Percentiles rank a stretch among this genome's conserved stretches.
Conservation (phyloP, 1,140 invertebrate species). For the Drosophila orosa region DNA sequence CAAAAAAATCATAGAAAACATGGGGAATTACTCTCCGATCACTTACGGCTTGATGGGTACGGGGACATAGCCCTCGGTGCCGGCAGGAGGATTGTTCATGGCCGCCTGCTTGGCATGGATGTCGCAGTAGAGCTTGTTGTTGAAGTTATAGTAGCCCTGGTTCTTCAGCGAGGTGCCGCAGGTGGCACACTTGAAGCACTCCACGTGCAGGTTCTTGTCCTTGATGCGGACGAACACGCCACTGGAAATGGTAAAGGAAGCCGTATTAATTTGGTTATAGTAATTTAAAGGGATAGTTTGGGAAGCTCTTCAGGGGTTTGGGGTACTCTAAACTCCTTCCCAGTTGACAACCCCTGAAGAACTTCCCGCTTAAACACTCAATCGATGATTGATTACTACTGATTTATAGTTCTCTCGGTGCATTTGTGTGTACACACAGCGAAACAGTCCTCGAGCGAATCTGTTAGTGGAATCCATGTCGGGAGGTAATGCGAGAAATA, state of each 20-base stretch:
- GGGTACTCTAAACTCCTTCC: too few relatives aligned
- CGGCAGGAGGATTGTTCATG: conserved; percentile 90
- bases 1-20: conserved; percentile 22
- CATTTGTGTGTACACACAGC: conserved; percentile 52
- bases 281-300: not conserved
- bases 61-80: conserved; percentile 89
- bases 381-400: conserved; percentile 30
- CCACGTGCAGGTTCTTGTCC: conserved; percentile 97
- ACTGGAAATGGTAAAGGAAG: conserved; percentile 85
- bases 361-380: conserved; percentile 14
- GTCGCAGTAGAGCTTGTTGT: conserved; percentile 98
- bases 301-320: conserved; percentile 9
- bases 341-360: conserved; percentile 1
- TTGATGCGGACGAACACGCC: conserved; percentile 98
- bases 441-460: conserved; percentile 8
- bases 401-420: conserved; percentile 9
- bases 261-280: not conserved
- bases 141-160: conserved; percentile 97
- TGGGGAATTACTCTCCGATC: conserved; percentile 13
- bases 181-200: conserved; percentile 98
- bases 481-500: conserved; percentile 52
- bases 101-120: conserved; percentile 96
- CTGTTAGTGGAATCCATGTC: conserved; percentile 13
- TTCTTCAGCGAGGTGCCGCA: conserved; percentile 98
- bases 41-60: conserved; percentile 92